Evolutionary conservation across 64 coral and sea anemone species (phyloP), one percentile per base, ranked within the genome.

Genomic region (Anthopleura sola): DNA sequence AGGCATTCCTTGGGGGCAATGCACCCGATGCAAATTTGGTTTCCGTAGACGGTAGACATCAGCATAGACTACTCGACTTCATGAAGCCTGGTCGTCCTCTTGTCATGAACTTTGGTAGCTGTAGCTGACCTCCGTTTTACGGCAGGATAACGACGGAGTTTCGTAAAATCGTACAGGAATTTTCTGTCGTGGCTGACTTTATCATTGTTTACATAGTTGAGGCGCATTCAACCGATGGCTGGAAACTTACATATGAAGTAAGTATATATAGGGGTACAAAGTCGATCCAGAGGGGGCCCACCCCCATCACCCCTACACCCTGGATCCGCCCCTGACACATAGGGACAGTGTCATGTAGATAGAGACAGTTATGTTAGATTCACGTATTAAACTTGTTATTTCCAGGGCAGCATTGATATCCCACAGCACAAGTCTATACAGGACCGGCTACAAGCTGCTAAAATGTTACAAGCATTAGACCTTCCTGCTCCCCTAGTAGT

Each of bases 21-120:
- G 87, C 87, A 14, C 87, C 87, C 20, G 31, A 88, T 78, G 78
- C 75, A 14, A 24, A 48, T 64, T 11, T 88, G 32, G 62, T 64
- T 5, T 81, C 87, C 13, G 24, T 88, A 18, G 78, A 82, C 20
- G 87, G 87, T 14, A 68, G 26, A 68, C 37, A 29, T 18, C 28
- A 14, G 11, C 68, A 37, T 47, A 60, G 81, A 47, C 36, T 88
- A 12, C 21, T 81, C 15, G 78, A 88, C 87, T 82, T 82, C 21
- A 82, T 88, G 87, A 88, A 69, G 56, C 51, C 55, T 49, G 37
- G 76, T 69, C 87, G 87, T 37, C 87, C 87, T 5, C 78, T 88
- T 3, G 57, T 88, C 44, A 50, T 88, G 3, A 88, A 88, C 60
- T 88, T 88, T 82, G 87, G 87, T 3, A 88, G 87, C 20, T 88